Evolutionary conservation across 2,113 vertebrate species (phyloP).

Genomic region (Hystrix brachyura): DNA sequence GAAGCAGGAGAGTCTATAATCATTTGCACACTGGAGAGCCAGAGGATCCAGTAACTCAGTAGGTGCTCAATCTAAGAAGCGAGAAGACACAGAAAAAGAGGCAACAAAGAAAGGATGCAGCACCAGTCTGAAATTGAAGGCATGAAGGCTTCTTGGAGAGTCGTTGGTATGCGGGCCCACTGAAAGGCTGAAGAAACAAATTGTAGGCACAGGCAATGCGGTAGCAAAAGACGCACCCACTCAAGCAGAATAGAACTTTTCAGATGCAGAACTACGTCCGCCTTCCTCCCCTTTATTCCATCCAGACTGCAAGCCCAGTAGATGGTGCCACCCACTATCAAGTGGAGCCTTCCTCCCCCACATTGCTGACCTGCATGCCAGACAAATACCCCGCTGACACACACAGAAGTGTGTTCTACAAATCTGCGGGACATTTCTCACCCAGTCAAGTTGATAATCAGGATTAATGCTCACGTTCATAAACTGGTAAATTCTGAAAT

Average conservation of each 20-base stretch:
- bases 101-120: background rate
- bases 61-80: background rate
- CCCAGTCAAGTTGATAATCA: no score
- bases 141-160: background rate
- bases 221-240: background rate
- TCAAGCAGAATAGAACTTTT: background rate
- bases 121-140: background rate
- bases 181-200: no score
- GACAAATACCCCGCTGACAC: no score
- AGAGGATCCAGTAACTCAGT: background rate
- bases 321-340: no score
- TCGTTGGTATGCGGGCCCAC: background rate
- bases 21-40: background rate
- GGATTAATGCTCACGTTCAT: no score
- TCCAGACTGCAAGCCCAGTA: background rate
- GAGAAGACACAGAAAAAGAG: background rate
- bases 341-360: no score
- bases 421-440: no score
- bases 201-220: background rate
- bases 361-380: no score
- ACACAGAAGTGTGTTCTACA: no score
- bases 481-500: background rate
- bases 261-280: background rate
- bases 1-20: background rate
- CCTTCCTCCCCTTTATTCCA: background rate